phyloP scores from a whole-genome alignment of 1,140 invertebrate genomes.

The Cotesia chilonis region DNA sequence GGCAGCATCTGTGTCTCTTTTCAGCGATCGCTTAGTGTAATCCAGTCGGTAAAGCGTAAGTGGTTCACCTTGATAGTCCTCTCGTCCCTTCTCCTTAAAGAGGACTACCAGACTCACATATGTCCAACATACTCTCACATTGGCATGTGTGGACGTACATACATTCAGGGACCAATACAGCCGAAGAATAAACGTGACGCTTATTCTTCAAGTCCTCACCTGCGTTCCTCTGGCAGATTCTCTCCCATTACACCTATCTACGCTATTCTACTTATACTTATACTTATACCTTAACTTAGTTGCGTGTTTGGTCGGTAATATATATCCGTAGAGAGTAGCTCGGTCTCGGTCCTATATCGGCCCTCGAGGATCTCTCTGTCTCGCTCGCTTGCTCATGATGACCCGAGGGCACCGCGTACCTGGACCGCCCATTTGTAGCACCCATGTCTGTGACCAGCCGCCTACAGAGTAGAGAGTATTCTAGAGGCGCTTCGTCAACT shows the following conservation, averaged over 20 bases:
- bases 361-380: conserved; percentile 50
- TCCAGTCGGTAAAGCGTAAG: conserved; percentile 63
- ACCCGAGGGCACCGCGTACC: conserved; percentile 57
- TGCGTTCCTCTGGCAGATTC: conserved; percentile 32
- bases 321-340: not conserved
- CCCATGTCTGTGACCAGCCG: conserved; percentile 59
- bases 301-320: no score
- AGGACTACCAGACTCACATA: conserved; percentile 10
- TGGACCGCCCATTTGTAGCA: conserved; percentile 63
- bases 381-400: conserved; percentile 50
- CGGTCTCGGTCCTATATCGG: conserved; percentile 3
- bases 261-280: not conserved
- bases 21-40: conserved; percentile 61
- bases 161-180: not conserved
- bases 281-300: no score
- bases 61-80: conserved; percentile 62
- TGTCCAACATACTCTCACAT: conserved; percentile 28
- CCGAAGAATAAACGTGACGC: not conserved
- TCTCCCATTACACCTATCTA: conserved; percentile 10
- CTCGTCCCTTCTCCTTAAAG: conserved; percentile 31
- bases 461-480: conserved; percentile 25
- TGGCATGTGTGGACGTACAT: conserved; percentile 8
- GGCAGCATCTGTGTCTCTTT: conserved; percentile 13
- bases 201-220: conserved; percentile 21
- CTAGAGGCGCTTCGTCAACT: conserved; percentile 12